Percentiles rank a stretch among this genome's conserved stretches.
These are phyloP conservation scores for Tapera naevia DNA, from an alignment of 2,797 vertebrate genomes.

Conservation along the genomic window DNA sequence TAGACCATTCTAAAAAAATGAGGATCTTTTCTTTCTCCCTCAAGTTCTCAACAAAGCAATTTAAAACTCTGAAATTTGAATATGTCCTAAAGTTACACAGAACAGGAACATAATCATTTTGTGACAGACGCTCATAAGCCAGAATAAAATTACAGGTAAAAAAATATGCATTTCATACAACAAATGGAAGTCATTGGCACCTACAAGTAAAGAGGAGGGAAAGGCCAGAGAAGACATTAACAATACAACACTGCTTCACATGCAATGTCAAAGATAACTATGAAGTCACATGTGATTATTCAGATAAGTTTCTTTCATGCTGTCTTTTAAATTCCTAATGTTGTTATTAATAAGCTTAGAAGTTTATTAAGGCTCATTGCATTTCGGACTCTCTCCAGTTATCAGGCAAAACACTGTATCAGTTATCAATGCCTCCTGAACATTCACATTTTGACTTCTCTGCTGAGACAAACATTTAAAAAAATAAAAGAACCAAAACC, in stretches of 20 bases:
- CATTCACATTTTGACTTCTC: neutral
- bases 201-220: neutral
- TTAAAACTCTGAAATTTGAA: neutral
- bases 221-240: neutral
- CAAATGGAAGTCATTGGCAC: neutral
- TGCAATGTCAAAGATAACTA: neutral
- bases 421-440: neutral
- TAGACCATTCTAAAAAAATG: neutral
- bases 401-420: neutral
- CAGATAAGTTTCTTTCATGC: neutral
- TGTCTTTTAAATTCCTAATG: neutral
- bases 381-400: neutral
- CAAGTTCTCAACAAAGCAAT: neutral
- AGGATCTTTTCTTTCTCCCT: fast-evolving
- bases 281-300: neutral
- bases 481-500: neutral
- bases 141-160: neutral
- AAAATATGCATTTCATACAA: neutral
- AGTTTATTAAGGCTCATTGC: neutral
- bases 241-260: neutral
- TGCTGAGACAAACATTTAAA: neutral
- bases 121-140: neutral
- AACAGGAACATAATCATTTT: neutral
- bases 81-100: neutral
- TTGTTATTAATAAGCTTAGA: neutral